These are phyloP conservation scores for Rhagonycha lutea DNA, from an alignment of 2,888 invertebrate genomes.

Conservation along the genomic window DNA sequence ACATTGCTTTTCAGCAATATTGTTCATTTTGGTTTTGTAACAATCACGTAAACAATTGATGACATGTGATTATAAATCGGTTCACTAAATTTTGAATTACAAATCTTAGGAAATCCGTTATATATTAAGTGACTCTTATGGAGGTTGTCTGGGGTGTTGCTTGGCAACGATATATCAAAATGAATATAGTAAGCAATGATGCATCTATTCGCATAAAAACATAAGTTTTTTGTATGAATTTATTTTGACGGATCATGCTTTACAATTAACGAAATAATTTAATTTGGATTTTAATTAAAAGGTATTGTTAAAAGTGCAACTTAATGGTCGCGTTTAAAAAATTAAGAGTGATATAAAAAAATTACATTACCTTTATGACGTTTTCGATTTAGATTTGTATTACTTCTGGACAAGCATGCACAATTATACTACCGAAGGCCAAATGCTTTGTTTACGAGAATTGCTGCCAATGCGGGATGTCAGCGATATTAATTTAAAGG, in stretches of 20 bases:
- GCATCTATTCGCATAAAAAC: conserved; percentile 36
- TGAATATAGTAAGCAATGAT: conserved; percentile 37
- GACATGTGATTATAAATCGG: conserved; percentile 32
- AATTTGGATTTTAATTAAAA: neutral
- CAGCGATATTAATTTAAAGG: conserved; percentile 38
- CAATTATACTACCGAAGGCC: conserved; percentile 17
- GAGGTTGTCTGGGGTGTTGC: conserved; percentile 43
- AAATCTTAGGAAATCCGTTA: conserved; percentile 44
- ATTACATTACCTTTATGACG: conserved; percentile 7
- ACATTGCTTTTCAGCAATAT: neutral
- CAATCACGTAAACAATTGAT: neutral
- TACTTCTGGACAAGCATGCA: conserved; percentile 8
- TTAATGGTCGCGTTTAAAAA: neutral
- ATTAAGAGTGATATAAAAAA: neutral
- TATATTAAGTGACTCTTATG: conserved; percentile 43
- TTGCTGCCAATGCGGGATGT: conserved; percentile 16
- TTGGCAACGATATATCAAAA: conserved; percentile 42
- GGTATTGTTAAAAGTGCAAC: neutral
- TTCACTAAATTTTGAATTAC: conserved; percentile 44
- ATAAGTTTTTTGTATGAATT: conserved; percentile 35
- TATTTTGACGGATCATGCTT: neutral
- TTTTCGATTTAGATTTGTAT: conserved; percentile 5
- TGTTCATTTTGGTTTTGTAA: neutral
- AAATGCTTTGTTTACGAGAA: conserved; percentile 17
- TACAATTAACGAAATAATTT: neutral